phyloP scores from a whole-genome alignment of 1,140 invertebrate species.

The Drosophila sechellia region DNA sequence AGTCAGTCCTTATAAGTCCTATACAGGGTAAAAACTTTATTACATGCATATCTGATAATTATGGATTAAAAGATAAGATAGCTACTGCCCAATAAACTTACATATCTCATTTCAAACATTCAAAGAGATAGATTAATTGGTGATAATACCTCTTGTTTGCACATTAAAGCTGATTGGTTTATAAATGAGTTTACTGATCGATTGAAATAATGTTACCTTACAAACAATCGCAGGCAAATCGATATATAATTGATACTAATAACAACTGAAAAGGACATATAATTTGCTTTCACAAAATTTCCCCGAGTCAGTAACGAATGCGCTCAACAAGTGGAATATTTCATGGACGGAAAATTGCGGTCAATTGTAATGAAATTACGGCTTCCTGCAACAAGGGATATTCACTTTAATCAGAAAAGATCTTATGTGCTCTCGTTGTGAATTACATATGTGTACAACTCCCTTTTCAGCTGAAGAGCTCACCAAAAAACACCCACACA shows the following conservation, averaged over 20 bases:
- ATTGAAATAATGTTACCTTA: background rate
- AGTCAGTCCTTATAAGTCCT: background rate
- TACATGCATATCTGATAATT: background rate
- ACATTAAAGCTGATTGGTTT: background rate
- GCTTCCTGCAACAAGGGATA: slow-evolving; percentile 4
- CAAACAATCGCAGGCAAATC: background rate
- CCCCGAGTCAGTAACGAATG: background rate
- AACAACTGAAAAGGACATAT: background rate
- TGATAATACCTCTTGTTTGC: background rate
- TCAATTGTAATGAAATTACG: slow-evolving; percentile 35
- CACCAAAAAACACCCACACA: slow-evolving; percentile 30
- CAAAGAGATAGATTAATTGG: background rate
- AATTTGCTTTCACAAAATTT: background rate
- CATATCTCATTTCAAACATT: background rate
- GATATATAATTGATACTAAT: background rate
- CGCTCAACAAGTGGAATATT: slow-evolving; percentile 8
- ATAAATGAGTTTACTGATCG: background rate
- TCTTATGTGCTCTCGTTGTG: slow-evolving; percentile 52
- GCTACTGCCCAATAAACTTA: background rate
- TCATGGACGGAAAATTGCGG: slow-evolving; percentile 12
- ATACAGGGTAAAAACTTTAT: too few species aligned
- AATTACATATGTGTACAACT: slow-evolving; percentile 43
- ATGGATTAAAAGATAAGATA: background rate
- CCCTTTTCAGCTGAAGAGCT: slow-evolving; percentile 26
- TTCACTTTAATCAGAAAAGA: slow-evolving; percentile 45